Base-by-base conservation (phyloP, 2,797 vertebrate species). In the Lithobates pipiens region DNA sequence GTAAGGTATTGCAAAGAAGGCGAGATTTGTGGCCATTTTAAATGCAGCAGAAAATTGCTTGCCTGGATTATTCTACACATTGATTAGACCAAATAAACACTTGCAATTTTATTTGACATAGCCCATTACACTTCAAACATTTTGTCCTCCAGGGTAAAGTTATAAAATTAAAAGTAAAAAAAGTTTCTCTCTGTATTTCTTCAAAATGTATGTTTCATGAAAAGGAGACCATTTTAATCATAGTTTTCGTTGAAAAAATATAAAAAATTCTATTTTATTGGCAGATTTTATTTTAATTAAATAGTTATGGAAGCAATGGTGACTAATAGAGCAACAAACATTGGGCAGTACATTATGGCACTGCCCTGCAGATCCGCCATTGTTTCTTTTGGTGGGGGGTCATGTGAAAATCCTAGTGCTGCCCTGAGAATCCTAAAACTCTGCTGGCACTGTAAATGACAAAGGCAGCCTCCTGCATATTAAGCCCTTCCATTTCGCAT, bases 1-100 rank as follows among this genome's bases (percentile, higher is more conserved):
- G 21, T n/a, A 27, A 77, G 32, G 23, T 77, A 77, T 65, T 63
- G 23, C 21, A 8, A 57, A 42, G 10, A 1, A 4, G 16, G 57
- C 18, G 5, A 25, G 57, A 77, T 21, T 25, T 39, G 21, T n/a
- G 3, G 27, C 3, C 50, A 50, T n/a, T 63, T 61, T 77, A 34
- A 61, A 63, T 34, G 3, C 27, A 61, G 75, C 50, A 74, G 57
- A 67, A 77, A 65, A 77, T 42, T 39, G 32, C 76, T 42, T 77
- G 61, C 34, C 15, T 5, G 36, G 36, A 39, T 67, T 67, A 25
- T 18, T 63, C 61, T 25, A 57, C 61, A 27, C n/a, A 27, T 5
- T 65, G 23, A 11, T 42, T 77, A 67, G 11, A 36, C 65, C 18
- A 3, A 36, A 34, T 16, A 61, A 77, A 77, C 57, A 5, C 50